Evolutionary conservation across 2,888 invertebrate genomes (phyloP), one percentile per base, ranked within the genome.

Genomic region (Anagyrus pseudococci): DNA sequence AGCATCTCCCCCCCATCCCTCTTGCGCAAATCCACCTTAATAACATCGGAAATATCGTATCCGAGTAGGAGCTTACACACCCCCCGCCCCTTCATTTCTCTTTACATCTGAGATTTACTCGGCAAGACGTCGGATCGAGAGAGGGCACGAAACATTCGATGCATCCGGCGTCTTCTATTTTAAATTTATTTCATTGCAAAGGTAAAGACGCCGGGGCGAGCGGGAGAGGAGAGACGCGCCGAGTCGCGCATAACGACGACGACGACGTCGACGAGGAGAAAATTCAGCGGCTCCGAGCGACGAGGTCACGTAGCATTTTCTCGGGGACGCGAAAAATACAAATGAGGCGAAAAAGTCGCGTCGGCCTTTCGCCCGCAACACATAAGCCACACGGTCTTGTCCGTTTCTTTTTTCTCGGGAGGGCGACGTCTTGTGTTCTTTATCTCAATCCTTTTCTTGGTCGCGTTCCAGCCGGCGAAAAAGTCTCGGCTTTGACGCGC

Each of bases 141-240:
- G 33, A 37, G 13, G 33, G 10, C 58, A 44, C 29, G 56, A 56
- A 62, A 62, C 50, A 48, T 48, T 58, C 49, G 54, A 54, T 54
- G 54, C 47, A 54, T 44, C 17, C 37, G 25, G 37, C 15, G 25
- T 29, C 26, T 20, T 10, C 25, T 37, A 49, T 58, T 54, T 62
- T 43, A 63, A 63, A 63, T 63, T 54, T 58, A 63, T 63, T 58
- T 63, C 54, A 43, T 48, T 41, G 52, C 57, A 10, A 33, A 41
- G 46, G 44, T 40, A 50, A 48, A 41, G 37, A 37, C 17, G 41
- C 25, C 23, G 23, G 29, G 25, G 33, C 17, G 6, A 44, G 22
- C n/a, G 41, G 17, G 20, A n/a, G 26, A 33, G 44, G 6, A 19
- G 13, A 25, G 19, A 20, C 13, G n/a, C 29, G n/a, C n/a, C n/a